A percentile compares a stretch with the other conserved stretches of the same genome.
These are phyloP conservation scores for Nomada hirtipes DNA, from an alignment of 2,888 invertebrate species.

Conservation along the genomic window DNA sequence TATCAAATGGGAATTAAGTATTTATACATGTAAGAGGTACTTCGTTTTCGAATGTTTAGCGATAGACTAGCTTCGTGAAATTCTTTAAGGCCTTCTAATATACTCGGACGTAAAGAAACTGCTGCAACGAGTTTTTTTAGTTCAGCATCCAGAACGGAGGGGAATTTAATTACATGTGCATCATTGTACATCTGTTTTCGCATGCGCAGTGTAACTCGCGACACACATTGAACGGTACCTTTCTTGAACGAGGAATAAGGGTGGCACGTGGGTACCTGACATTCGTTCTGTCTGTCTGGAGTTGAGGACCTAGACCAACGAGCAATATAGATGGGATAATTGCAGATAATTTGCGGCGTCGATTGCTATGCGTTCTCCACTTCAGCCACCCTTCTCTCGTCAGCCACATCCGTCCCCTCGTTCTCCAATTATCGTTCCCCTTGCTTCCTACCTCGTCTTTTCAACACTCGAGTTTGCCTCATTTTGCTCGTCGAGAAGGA, in stretches of 20 bases:
- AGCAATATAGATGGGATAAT: slow-evolving; percentile 72
- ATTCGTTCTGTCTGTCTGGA: slow-evolving; percentile 66
- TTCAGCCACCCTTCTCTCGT: slow-evolving; percentile 65
- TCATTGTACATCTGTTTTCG: too few relatives aligned
- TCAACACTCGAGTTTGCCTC: slow-evolving; percentile 56
- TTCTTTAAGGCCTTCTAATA: too few relatives aligned
- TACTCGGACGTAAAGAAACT: too few relatives aligned
- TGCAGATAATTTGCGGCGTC: slow-evolving; percentile 74
- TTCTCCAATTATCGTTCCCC: slow-evolving; percentile 66
- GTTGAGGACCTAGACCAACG: slow-evolving; percentile 59
- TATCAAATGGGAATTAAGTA: too few relatives aligned
- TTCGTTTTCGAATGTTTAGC: too few relatives aligned
- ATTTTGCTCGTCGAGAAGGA: slow-evolving; percentile 63
- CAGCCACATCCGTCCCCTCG: slow-evolving; percentile 54
- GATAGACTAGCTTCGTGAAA: too few relatives aligned
- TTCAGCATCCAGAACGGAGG: too few relatives aligned
- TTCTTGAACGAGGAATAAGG: slow-evolving; percentile 34
- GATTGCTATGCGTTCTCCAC: slow-evolving; percentile 71
- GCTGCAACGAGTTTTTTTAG: too few relatives aligned
- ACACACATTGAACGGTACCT: slow-evolving; percentile 6
- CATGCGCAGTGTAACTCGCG: not conserved
- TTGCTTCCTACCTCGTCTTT: slow-evolving; percentile 58
- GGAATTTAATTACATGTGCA: too few relatives aligned
- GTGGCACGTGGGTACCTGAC: slow-evolving; percentile 59
- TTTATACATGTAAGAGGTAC: too few relatives aligned